These are phyloP conservation scores for Pollenia angustigena DNA, from an alignment of 2,888 invertebrate species.

Conservation along the genomic window DNA sequence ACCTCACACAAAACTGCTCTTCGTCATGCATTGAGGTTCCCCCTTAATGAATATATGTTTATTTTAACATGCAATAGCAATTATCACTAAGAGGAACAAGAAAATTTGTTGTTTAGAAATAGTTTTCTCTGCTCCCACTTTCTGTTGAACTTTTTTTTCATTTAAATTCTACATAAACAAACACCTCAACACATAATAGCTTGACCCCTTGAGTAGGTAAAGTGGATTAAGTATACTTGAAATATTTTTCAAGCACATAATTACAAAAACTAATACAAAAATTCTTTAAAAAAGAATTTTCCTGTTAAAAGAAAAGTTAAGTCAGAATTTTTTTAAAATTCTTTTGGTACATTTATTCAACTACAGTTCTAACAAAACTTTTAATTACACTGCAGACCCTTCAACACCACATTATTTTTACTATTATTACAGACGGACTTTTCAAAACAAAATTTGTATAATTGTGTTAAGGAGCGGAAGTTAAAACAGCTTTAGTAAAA, in stretches of 20 bases:
- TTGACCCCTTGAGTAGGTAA: neutral
- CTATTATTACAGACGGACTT: neutral
- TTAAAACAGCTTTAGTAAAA: conserved; percentile 14
- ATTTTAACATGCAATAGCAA: neutral
- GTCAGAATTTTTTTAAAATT: neutral
- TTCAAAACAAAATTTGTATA: neutral
- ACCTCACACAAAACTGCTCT: too few relatives aligned
- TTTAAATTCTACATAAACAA: neutral
- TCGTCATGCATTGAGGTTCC: too few relatives aligned
- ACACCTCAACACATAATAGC: neutral
- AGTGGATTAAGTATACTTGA: neutral
- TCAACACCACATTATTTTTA: neutral
- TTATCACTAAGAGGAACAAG: neutral
- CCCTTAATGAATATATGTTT: neutral
- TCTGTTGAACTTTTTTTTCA: neutral
- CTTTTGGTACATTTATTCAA: neutral
- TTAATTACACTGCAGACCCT: conserved; percentile 10
- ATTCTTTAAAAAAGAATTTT: too few relatives aligned
- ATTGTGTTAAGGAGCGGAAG: neutral
- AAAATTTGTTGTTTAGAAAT: neutral
- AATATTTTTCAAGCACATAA: neutral
- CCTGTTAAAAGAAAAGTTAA: neutral
- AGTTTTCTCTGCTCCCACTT: neutral
- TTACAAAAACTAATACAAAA: too few relatives aligned
- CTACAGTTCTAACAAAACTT: neutral